A percentile compares a stretch with the other conserved stretches of the same genome.
Conservation (phyloP, 2,113 vertebrate genomes). For the Abramis brama region DNA sequence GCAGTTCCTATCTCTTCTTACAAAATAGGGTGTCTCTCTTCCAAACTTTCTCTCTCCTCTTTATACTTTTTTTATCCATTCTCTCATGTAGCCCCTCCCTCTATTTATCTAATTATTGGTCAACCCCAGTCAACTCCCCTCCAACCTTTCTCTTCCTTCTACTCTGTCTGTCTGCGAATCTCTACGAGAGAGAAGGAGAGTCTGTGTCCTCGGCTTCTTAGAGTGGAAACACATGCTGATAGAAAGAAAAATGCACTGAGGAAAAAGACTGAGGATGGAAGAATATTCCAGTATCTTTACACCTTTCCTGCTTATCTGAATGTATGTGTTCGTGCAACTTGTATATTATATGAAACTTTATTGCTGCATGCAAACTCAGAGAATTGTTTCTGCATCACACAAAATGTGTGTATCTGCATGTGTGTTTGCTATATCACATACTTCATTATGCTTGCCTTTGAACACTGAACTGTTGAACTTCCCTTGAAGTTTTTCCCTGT, state of each 20-base stretch:
- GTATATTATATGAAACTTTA: not conserved
- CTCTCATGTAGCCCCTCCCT: constrained; percentile 12
- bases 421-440: not conserved
- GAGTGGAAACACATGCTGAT: constrained; percentile 42
- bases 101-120: constrained; percentile 28
- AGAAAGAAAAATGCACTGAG: constrained; percentile 18
- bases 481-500: constrained; percentile 10
- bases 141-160: constrained; percentile 51
- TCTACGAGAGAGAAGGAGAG: constrained; percentile 16
- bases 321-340: constrained; percentile 12
- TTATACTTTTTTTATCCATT: constrained; percentile 3
- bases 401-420: not conserved
- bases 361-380: constrained; percentile 24
- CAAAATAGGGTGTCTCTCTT: constrained; percentile 4
- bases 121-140: constrained; percentile 28
- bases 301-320: constrained; percentile 16
- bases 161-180: constrained; percentile 46
- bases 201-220: constrained; percentile 21
- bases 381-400: not conserved
- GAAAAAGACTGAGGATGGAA: constrained; percentile 17
- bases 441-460: constrained; percentile 27
- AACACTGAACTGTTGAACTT: constrained; percentile 36
- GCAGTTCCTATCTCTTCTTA: not conserved
- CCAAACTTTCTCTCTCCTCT: not conserved
- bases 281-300: constrained; percentile 17